A percentile compares a stretch with the other conserved stretches of the same genome.
These are phyloP conservation scores for Ligdia adustata DNA, from an alignment of 2,888 invertebrate species.

Conservation along the genomic window DNA sequence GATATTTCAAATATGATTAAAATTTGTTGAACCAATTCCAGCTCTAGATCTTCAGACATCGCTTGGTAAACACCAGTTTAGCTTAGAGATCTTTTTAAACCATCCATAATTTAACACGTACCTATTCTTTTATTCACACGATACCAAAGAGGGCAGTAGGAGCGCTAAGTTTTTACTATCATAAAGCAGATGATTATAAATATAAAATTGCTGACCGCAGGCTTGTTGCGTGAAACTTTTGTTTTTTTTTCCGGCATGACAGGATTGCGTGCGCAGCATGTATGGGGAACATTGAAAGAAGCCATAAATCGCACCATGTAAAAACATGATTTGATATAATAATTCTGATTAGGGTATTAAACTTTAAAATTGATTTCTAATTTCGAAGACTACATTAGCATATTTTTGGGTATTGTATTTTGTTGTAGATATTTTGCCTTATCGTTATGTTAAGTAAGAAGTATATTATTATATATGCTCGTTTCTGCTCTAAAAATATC, in stretches of 20 bases:
- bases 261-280: constrained; percentile 62
- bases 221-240: constrained; percentile 54
- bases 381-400: constrained; percentile 16
- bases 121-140: constrained; percentile 34
- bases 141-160: constrained; percentile 45
- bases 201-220: constrained; percentile 67
- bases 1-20: no score
- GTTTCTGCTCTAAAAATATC: no score
- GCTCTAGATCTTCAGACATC: no score
- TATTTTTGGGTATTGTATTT: no score
- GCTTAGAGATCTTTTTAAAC: constrained; percentile 1
- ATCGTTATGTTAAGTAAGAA: no score
- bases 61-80: no score
- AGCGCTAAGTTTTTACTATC: constrained; percentile 56
- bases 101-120: constrained; percentile 12
- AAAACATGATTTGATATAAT: constrained; percentile 61
- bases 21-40: no score
- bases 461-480: no score
- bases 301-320: constrained; percentile 59
- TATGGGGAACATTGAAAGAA: constrained; percentile 64
- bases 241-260: constrained; percentile 55
- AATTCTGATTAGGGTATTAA: constrained; percentile 42
- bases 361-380: constrained; percentile 30
- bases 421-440: no score
- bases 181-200: constrained; percentile 59